Percentiles rank a stretch among this genome's conserved stretches.
These are phyloP conservation scores for Nomada lathburiana DNA, from an alignment of 2,888 invertebrate species.

Conservation along the genomic window DNA sequence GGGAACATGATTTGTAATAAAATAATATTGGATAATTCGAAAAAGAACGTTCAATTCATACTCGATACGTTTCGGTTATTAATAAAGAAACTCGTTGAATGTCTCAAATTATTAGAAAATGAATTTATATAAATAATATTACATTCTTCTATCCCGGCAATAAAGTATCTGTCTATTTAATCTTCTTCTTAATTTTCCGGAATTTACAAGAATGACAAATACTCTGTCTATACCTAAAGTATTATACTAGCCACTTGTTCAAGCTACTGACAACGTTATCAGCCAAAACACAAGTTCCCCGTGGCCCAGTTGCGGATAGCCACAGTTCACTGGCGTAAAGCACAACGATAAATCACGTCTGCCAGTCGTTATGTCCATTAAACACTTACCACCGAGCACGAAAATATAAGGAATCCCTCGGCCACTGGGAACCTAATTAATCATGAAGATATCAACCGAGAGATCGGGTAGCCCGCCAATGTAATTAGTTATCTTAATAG, in stretches of 20 bases:
- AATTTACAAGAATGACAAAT: no score
- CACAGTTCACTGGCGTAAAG: constrained; percentile 7
- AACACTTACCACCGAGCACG: constrained; percentile 18
- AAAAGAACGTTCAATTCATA: no score
- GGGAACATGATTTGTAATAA: no score
- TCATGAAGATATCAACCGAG: constrained; percentile 15
- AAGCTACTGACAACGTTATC: constrained; percentile 33
- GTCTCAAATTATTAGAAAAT: no score
- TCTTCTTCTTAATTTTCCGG: no score
- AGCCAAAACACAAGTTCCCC: constrained; percentile 8
- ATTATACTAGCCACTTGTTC: background rate
- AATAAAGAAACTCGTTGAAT: no score
- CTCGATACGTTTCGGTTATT: no score
- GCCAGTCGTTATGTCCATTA: constrained; percentile 36
- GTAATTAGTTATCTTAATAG: constrained; percentile 33
- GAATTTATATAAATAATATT: no score
- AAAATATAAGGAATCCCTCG: background rate
- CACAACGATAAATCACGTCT: constrained; percentile 37
- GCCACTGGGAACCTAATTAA: constrained; percentile 35
- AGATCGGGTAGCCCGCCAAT: background rate
- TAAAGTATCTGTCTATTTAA: no score
- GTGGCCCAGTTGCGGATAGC: constrained; percentile 9
- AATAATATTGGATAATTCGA: no score
- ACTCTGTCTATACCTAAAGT: background rate
- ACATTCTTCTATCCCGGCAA: no score